These are phyloP conservation scores for Gymnorhina tibicen DNA, from an alignment of 2,113 vertebrate species.

Conservation along the genomic window DNA sequence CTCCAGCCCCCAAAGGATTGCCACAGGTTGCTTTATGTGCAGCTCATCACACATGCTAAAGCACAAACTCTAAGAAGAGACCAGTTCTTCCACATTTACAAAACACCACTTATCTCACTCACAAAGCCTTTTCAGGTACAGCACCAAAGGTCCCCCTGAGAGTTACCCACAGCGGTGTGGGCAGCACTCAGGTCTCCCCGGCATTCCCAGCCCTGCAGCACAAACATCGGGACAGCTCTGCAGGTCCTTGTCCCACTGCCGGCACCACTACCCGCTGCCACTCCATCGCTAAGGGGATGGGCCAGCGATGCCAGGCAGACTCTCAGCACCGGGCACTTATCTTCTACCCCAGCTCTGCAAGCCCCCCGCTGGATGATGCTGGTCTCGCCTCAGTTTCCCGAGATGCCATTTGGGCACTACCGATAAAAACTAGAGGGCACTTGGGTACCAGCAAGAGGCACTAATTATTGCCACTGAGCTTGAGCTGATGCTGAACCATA, in stretches of 20 bases:
- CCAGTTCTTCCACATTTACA: background rate
- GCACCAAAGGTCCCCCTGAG: background rate
- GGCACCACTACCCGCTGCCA: rapidly evolving
- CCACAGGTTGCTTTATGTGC: background rate
- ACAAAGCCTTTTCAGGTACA: background rate
- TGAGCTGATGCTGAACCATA: background rate
- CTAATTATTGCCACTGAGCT: background rate
- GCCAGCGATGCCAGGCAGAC: background rate
- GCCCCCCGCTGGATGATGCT: background rate
- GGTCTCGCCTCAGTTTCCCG: background rate
- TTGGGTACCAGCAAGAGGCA: background rate
- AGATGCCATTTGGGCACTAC: background rate
- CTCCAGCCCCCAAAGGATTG: background rate
- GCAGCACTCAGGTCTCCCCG: rapidly evolving
- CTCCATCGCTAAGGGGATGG: rapidly evolving
- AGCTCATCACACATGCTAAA: background rate
- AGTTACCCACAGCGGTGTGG: rapidly evolving
- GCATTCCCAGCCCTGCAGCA: background rate
- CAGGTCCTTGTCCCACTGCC: background rate
- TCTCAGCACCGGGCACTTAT: background rate
- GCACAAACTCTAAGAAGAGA: background rate
- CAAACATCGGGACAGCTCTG: rapidly evolving
- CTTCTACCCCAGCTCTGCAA: background rate
- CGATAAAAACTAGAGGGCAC: background rate
- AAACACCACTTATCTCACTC: background rate